Evolutionary conservation across 2,113 vertebrate genomes (phyloP).

Genomic region (Trogon surrucura): DNA sequence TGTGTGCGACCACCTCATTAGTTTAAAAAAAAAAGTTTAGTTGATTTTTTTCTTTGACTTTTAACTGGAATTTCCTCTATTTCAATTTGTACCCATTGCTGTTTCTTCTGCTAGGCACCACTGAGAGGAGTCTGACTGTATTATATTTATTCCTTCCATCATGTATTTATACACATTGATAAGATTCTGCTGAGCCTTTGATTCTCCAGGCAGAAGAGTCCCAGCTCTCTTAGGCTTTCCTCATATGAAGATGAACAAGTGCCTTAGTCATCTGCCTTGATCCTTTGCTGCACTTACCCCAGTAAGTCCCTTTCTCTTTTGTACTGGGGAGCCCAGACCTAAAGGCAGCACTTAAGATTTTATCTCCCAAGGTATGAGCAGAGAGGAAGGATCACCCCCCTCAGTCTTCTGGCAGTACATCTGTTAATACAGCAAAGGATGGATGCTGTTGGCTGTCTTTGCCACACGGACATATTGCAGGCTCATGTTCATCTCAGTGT

Average conservation of each 20-base stretch:
- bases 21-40: too few species aligned
- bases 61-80: not conserved
- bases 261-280: too few species aligned
- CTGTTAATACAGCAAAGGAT: too few species aligned
- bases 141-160: not conserved
- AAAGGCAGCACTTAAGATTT: not conserved
- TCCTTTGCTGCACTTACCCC: not conserved
- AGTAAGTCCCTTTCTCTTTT: not conserved
- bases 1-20: not conserved
- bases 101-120: not conserved
- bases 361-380: not conserved
- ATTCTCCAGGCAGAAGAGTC: not conserved
- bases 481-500: not conserved
- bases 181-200: not conserved
- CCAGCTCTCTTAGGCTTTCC: not conserved
- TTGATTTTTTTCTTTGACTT: not conserved
- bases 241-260: not conserved
- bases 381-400: too few species aligned
- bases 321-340: not conserved
- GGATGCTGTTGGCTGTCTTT: too few species aligned
- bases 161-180: not conserved
- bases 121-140: not conserved
- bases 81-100: not conserved
- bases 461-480: too few species aligned
- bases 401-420: too few species aligned